Percentiles rank a stretch among this genome's conserved stretches.
Conservation (phyloP, 1,140 invertebrate species). For the Drosophila serrata region DNA sequence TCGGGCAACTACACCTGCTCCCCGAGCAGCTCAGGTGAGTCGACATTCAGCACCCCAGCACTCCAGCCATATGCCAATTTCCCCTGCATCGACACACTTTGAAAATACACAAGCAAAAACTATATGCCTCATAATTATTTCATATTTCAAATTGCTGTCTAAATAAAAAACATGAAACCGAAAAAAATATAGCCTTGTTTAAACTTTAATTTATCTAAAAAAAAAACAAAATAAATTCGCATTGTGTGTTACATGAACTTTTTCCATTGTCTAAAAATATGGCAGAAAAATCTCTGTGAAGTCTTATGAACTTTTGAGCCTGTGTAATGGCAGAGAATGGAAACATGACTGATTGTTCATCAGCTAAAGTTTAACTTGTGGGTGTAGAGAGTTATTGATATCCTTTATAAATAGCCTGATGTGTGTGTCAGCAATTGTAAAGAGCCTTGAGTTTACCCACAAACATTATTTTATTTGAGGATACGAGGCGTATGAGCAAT, state of each 20-base stretch:
- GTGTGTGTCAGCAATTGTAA: not conserved
- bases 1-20: constrained; percentile 96
- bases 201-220: constrained; percentile 12
- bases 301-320: constrained; percentile 19
- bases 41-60: not conserved
- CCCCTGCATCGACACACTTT: constrained; percentile 1
- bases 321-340: not conserved
- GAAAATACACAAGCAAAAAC: not conserved
- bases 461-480: not conserved
- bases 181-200: not conserved
- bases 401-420: constrained; percentile 33
- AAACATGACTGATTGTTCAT: constrained; percentile 35
- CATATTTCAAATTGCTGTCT: not conserved
- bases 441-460: not conserved
- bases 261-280: constrained; percentile 21
- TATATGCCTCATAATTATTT: not conserved
- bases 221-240: not conserved
- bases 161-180: not conserved
- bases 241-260: not conserved
- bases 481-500: not conserved
- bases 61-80: constrained; percentile 2
- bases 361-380: constrained; percentile 11
- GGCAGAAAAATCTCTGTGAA: not conserved
- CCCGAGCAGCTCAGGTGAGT: constrained; percentile 88
- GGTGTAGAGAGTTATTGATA: constrained; percentile 23